A percentile compares a stretch with the other conserved stretches of the same genome.
Conservation (phyloP, 1,140 invertebrate genomes). For the Eubasilissa regina region DNA sequence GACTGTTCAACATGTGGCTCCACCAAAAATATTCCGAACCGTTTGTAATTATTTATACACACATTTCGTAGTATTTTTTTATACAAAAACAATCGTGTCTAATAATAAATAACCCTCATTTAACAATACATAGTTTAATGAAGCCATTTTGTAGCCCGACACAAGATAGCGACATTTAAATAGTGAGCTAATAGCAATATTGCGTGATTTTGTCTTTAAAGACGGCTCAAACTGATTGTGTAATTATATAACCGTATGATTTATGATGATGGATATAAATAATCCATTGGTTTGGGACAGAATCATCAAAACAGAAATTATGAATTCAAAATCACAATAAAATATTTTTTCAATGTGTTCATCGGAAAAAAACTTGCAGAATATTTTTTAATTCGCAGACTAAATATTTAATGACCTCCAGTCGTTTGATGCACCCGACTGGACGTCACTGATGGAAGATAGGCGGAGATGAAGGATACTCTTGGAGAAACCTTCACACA, state of each 20-base stretch:
- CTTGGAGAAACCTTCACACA: too few species aligned
- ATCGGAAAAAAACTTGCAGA: too few species aligned
- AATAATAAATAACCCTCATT: constrained; percentile 29
- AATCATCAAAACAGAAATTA: too few species aligned
- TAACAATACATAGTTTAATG: constrained; percentile 23
- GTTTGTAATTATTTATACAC: constrained; percentile 36
- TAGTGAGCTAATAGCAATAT: constrained; percentile 1
- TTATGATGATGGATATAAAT: neutral
- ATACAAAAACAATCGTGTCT: constrained; percentile 13
- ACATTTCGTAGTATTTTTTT: constrained; percentile 22
- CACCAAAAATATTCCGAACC: neutral
- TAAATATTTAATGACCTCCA: too few species aligned
- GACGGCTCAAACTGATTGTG: constrained; percentile 16
- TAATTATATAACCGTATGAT: constrained; percentile 14
- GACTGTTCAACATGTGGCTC: constrained; percentile 37
- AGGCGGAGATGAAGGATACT: too few species aligned
- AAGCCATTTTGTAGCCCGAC: constrained; percentile 6
- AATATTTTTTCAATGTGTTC: too few species aligned
- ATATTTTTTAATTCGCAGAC: too few species aligned
- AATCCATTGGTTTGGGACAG: neutral
- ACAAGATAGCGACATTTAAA: constrained; percentile 17
- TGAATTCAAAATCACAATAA: too few species aligned
- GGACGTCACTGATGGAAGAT: too few species aligned
- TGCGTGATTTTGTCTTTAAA: constrained; percentile 33
- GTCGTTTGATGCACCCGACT: too few species aligned